Evolutionary conservation across 1,140 invertebrate genomes (phyloP), one percentile per base, ranked within the genome.

Genomic region (Heliothis virescens): DNA sequence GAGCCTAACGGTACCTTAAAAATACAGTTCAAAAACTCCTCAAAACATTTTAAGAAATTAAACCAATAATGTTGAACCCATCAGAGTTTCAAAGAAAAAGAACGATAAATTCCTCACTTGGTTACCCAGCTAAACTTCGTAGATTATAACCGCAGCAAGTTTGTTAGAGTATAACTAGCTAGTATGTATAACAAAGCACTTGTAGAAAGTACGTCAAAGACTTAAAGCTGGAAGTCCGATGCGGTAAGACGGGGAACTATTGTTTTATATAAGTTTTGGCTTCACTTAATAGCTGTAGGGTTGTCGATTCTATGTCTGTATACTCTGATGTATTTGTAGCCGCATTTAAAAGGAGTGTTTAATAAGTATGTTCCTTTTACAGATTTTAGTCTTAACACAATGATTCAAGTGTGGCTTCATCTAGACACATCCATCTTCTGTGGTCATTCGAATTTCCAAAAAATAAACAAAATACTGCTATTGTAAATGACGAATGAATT

Each of bases 81-180:
- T 48, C 41, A 41, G 63, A 47, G 16, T 41, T 69, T 26, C 48
- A 13, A 13, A 26, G 67, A 26, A 50, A 71, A 52, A 71, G 48
- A 53, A 52, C 62, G 34, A 71, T 71, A 71, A 71, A 71, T 71
- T 71, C 67, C 67, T 41, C 41, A 67, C 63, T 67, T 21, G 63
- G 63, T 67, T 50, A 21, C 11, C 3, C n/a, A 26, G 11, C 2
- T 48, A 53, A 71, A 50, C 48, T 71, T 71, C 29, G 9, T 53
- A 21, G 67, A 71, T 71, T 71, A 71, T 71, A 71, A 71, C 67
- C 67, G 48, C 67, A 53, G 67, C 18, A 48, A 67, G 63, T 71
- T 71, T 50, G 18, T 71, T 53, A 47, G 29, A 71, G 52, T 18
- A 71, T 21, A 71, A 26, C 34, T 71, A 71, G 67, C 52, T 29